Evolutionary conservation across 2,888 invertebrate species (phyloP).

Genomic region (Hirtodrosophila trivittata): DNA sequence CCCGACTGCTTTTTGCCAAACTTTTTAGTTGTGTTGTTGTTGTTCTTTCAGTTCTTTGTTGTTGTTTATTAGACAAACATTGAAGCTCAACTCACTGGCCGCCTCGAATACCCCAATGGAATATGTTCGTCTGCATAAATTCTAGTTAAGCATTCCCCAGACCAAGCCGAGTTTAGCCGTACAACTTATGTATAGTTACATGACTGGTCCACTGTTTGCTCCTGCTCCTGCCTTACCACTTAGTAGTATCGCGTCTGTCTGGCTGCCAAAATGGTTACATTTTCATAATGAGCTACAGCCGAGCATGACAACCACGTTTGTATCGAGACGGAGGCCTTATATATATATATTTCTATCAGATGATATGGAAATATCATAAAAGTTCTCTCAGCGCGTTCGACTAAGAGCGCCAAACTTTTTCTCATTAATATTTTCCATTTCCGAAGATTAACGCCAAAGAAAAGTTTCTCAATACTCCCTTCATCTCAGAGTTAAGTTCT

Average conservation of each 20-base stretch:
- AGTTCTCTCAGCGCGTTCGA: conserved; percentile 29
- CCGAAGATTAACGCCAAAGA: conserved; percentile 63
- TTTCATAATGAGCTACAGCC: conserved; percentile 66
- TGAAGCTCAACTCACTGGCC: conserved; percentile 17
- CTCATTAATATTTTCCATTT: conserved; percentile 77
- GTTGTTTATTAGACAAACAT: conserved; percentile 55
- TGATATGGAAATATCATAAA: conserved; percentile 62
- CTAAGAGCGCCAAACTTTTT: conserved; percentile 58
- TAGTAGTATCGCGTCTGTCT: conserved; percentile 35
- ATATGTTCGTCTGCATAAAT: conserved; percentile 74
- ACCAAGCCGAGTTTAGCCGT: neutral
- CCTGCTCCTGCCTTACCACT: conserved; percentile 20
- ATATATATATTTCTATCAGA: conserved; percentile 23
- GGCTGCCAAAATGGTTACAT: conserved; percentile 64
- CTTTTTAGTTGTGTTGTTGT: conserved; percentile 57
- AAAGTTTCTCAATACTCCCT: conserved; percentile 37
- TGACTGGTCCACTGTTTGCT: conserved; percentile 15
- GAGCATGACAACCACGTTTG: conserved; percentile 30
- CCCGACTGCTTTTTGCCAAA: conserved; percentile 56
- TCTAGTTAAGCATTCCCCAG: conserved; percentile 49
- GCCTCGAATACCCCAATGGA: conserved; percentile 69
- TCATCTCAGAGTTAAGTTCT: conserved; percentile 49
- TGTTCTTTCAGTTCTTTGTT: conserved; percentile 9
- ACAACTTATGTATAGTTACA: too few relatives aligned
- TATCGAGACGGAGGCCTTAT: conserved; percentile 9